Evolutionary conservation across 2,797 vertebrate species (phyloP).

Genomic region (Notolepis coatsorum): DNA sequence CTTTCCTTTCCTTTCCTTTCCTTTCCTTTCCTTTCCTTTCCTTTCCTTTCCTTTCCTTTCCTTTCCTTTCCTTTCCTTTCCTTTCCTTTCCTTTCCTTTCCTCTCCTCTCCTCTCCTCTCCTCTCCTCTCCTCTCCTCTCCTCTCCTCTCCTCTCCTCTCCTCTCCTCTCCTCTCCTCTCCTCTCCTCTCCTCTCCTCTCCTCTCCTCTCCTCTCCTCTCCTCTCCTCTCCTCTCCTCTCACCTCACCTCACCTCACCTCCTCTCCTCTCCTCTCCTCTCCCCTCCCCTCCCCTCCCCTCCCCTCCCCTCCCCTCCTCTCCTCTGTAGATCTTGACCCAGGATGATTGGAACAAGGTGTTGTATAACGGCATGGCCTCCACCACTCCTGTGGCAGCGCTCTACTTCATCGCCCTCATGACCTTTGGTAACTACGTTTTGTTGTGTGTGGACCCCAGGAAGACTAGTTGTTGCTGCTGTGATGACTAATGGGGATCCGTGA

Average conservation of each 20-base stretch:
- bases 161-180: background rate
- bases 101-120: background rate
- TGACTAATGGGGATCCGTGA: no score
- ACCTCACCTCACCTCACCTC: no score
- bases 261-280: background rate
- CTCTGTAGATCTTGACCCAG: constrained; percentile 89
- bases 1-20: no score
- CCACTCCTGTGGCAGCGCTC: constrained; percentile 88
- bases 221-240: no score
- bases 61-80: background rate
- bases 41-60: constrained; percentile 6
- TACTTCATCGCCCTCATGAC: constrained; percentile 93
- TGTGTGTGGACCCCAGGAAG: no score
- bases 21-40: constrained; percentile 28
- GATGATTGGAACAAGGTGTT: constrained; percentile 93
- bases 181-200: background rate
- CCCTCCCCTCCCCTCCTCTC: no score
- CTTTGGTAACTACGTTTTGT: constrained; percentile 89
- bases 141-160: background rate
- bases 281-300: background rate
- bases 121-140: background rate
- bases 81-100: background rate
- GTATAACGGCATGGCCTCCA: constrained; percentile 91
- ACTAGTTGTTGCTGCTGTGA: no score
- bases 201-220: background rate